These are phyloP conservation scores for Coreoperca whiteheadi DNA, from an alignment of 2,113 vertebrate genomes.

Conservation along the genomic window DNA sequence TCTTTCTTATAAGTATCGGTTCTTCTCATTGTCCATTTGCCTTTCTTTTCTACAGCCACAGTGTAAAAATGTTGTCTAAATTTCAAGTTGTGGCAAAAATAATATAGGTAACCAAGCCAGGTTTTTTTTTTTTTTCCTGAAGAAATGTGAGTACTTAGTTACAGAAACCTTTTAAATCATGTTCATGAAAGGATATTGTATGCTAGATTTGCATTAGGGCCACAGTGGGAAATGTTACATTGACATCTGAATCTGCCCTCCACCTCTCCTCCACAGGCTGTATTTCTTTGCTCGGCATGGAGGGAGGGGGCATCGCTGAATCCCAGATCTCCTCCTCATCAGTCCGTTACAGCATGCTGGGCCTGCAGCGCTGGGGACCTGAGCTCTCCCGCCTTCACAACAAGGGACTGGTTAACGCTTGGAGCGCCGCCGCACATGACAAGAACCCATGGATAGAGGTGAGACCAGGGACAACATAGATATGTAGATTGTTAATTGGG, in stretches of 20 bases:
- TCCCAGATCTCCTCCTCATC: conserved; percentile 92
- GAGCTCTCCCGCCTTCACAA: conserved; percentile 93
- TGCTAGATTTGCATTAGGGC: neutral
- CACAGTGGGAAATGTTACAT: neutral
- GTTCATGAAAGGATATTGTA: neutral
- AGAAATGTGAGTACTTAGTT: neutral
- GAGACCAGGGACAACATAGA: conserved; percentile 1
- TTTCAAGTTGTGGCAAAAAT: too few species aligned
- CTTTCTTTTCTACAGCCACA: neutral
- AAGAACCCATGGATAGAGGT: conserved; percentile 96
- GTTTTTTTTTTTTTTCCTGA: neutral
- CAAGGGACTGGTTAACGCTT: conserved; percentile 93
- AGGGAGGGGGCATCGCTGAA: conserved; percentile 90
- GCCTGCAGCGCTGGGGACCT: conserved; percentile 94
- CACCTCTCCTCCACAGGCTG: conserved; percentile 83
- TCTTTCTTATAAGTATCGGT: neutral
- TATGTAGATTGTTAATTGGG: neutral
- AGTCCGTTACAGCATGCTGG: conserved; percentile 88
- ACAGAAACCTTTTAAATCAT: neutral
- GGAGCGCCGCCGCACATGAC: conserved; percentile 93
- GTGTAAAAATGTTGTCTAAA: neutral
- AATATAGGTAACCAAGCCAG: neutral
- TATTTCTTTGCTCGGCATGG: conserved; percentile 89
- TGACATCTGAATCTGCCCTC: neutral
- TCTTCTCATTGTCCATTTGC: neutral